Evolutionary conservation across 2,797 vertebrate genomes (phyloP), one percentile per base, ranked within the genome.

Genomic region (Takifugu ocellatus): DNA sequence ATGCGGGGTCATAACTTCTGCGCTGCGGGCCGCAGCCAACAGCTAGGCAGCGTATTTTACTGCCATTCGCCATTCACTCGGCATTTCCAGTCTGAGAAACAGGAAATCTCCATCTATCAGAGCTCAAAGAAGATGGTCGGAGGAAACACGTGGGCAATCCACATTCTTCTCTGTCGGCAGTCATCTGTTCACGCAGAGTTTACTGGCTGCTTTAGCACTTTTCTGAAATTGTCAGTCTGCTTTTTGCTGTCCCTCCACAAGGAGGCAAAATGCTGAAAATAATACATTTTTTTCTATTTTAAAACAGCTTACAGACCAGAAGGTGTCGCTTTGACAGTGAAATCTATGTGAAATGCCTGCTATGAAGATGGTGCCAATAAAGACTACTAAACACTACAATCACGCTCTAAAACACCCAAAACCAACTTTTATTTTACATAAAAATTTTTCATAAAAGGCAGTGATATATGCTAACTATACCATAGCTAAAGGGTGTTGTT

Each of bases 91-190:
- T 72, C 76, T 76, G 71, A 58, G 56, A 75, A 74, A 60, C 65
- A 56, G 68, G 21, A 49, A 3, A 33, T 43, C 44, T 14, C 54
- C 75, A 76, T 77, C 70, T 47, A 76, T 89, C 82, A 83, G 10
- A 45, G 66, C 51, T 45, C 11, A 39, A 83, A 68, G 62, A 78
- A 68, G 78, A 74, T 15, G n/a, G 8, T 5, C 43, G 7, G 39
- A 58, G 70, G 61, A 72, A 81, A 72, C 69, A 53, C 27, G 16
- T 51, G 65, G 64, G 60, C 53, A 42, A 2, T 51, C 48, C 25
- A 26, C 57, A 62, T 69, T 56, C 63, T 56, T 63, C 51, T 48
- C 64, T 46, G 59, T 75, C 77, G 58, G 56, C 68, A 55, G 29
- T 65, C 64, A 42, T 66, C 54, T 65, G 47, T 47, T 66, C 43